Percentiles rank a stretch among this genome's conserved stretches.
Conservation (phyloP, 30 jellyfish, hydroid and myxozoan genomes). For the Clytia hemisphaerica region DNA sequence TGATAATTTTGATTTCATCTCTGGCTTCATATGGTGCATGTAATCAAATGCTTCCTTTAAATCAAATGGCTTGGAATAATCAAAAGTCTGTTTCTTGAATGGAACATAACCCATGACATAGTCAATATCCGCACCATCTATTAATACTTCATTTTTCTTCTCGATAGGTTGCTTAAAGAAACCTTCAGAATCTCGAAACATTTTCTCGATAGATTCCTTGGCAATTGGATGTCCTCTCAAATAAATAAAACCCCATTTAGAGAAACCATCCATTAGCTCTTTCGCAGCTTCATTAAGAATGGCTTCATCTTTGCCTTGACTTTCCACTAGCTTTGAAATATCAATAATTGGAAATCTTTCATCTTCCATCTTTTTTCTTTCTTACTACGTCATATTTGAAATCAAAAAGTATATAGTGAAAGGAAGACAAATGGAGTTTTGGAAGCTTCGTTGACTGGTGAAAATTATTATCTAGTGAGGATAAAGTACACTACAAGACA, state of each 20-base stretch:
- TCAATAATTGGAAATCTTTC: too few species aligned
- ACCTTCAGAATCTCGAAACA: not conserved
- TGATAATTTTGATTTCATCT: not conserved
- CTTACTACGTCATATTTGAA: too few species aligned
- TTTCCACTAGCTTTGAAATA: too few species aligned
- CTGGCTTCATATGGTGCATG: not conserved
- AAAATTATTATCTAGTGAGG: too few species aligned
- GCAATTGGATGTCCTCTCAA: not conserved
- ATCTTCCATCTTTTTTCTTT: too few species aligned
- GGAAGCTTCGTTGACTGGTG: too few species aligned
- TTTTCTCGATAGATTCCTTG: not conserved
- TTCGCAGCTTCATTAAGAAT: not conserved
- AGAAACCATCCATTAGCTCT: not conserved
- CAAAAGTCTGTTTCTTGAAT: not conserved
- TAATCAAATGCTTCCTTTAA: constrained; percentile 23
- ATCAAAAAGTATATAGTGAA: too few species aligned
- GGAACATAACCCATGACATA: constrained; percentile 7
- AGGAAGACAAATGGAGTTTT: too few species aligned
- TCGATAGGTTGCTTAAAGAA: constrained; percentile 2
- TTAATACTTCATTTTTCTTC: not conserved
- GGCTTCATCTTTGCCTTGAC: too few species aligned
- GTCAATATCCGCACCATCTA: not conserved
- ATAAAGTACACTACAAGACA: too few species aligned
- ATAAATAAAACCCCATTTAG: constrained; percentile 9
- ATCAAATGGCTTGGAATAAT: not conserved